Conservation (phyloP, 2,797 vertebrate genomes). For the Chiloscyllium punctatum region DNA sequence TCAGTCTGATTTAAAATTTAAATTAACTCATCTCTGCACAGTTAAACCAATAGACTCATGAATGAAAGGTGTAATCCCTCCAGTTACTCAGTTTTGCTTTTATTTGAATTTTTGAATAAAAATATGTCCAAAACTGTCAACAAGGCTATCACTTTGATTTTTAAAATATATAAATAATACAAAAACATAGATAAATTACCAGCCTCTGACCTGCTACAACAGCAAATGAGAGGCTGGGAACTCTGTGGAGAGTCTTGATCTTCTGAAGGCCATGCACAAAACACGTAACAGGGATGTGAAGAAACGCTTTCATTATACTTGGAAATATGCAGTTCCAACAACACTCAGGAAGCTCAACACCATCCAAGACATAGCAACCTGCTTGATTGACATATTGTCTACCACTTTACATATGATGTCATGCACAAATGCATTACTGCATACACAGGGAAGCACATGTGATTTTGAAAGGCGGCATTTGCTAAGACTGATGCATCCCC, state of each 20-base stretch:
- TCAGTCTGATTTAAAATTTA: background rate
- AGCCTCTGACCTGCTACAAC: background rate
- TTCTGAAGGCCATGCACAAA: background rate
- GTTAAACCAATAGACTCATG: constrained; percentile 8
- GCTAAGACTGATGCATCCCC: too few species aligned
- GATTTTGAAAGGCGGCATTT: too few species aligned
- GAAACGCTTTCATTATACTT: background rate
- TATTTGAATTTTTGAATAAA: constrained; percentile 17
- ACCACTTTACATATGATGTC: background rate
- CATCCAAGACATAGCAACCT: background rate
- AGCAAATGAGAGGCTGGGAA: background rate
- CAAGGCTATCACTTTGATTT: too few species aligned
- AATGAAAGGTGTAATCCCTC: background rate
- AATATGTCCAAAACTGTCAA: background rate
- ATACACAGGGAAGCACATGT: background rate
- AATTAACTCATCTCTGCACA: constrained; percentile 23
- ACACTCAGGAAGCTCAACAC: background rate
- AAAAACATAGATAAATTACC: too few species aligned
- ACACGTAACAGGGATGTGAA: background rate
- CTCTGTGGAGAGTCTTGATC: background rate
- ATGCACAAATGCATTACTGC: background rate
- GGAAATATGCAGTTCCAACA: background rate
- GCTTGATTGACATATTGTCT: background rate
- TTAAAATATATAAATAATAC: background rate
- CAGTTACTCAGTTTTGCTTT: background rate